A percentile compares a stretch with the other conserved stretches of the same genome.
These are phyloP conservation scores for Alosa alosa DNA, from an alignment of 2,113 vertebrate species.

Conservation along the genomic window DNA sequence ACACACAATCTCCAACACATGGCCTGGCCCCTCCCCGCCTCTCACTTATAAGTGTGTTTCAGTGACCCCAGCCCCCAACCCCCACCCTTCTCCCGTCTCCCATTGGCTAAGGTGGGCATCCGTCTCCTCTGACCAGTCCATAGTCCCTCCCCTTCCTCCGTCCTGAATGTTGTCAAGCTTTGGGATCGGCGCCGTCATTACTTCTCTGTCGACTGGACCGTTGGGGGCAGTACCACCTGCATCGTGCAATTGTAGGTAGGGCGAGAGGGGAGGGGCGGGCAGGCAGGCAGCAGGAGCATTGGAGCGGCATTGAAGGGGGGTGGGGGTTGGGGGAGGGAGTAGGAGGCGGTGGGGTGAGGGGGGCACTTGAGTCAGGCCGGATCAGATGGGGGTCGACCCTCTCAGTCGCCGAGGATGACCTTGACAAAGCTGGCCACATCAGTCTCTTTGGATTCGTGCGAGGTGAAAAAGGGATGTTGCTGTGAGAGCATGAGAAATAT, in stretches of 20 bases:
- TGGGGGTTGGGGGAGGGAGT: not conserved
- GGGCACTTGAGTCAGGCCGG: not conserved
- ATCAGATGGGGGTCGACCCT: conserved; percentile 16
- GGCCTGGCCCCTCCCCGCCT: not conserved
- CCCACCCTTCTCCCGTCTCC: not conserved
- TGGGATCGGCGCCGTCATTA: conserved; percentile 41
- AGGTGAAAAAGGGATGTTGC: conserved; percentile 93
- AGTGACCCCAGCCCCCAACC: not conserved
- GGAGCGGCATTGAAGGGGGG: conserved; percentile 25
- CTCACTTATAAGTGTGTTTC: not conserved
- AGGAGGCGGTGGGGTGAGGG: not conserved
- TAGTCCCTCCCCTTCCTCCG: conserved; percentile 34
- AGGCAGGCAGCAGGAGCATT: not conserved
- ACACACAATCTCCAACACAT: conserved; percentile 60
- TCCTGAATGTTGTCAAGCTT: conserved; percentile 50
- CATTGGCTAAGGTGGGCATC: not conserved
- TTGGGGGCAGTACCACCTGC: not conserved
- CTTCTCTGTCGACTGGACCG: conserved; percentile 33
- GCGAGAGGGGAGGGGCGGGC: not conserved
- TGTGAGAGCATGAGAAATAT: conserved; percentile 58
- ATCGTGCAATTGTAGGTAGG: not conserved
- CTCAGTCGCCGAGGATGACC: conserved; percentile 88
- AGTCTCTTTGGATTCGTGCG: conserved; percentile 94
- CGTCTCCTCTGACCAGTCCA: not conserved
- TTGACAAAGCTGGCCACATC: conserved; percentile 96